Base-by-base conservation (phyloP, 2,113 vertebrate species). In the Tetrao urogallus region DNA sequence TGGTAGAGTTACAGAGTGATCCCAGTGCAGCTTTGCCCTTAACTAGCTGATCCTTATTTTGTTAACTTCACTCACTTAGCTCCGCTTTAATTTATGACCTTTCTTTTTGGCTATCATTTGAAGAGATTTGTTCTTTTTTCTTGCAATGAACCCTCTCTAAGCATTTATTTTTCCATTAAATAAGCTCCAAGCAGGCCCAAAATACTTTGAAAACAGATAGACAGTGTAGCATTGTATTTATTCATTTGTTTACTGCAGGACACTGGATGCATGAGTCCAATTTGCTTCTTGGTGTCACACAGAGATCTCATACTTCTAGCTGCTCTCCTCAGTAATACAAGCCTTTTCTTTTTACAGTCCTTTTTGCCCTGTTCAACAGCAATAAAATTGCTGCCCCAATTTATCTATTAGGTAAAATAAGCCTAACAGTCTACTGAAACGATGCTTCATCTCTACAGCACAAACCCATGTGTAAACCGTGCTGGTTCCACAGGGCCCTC, bases 81-180 rank as follows among this genome's bases (percentile, higher is more conserved):
- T 82, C 6, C 82, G 87, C 70, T 36, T 63, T 76, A 61, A 87
- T 91, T 85, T 94, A 89, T 76, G 77, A 54, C 8, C 27, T 65
- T 89, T 79, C 16, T 67, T 86, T 54, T 61, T 85, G 78, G 25
- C 52, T 75, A 43, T 22, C 14, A 8, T 20, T 43, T 87, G n/a
- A 79, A 77, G 38, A 56, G 13, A 65, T 87, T 82, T 89, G 34
- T 40, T 79, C 66, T 72, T 64, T 63, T 32, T 27, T 65, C 57
- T 61, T 82, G 70, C 57, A 40, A 24, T 57, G 2, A 72, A 27
- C 13, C 32, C 64, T 82, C 71, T 40, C 57, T 76, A 93, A 79
- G 24, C 60, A 63, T 40, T 89, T 80, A 54, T 14, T 86, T 27
- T 8, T 60, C 11, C 73, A 24, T 30, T 69, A 13, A 42, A 12